Evolutionary conservation across 2,797 vertebrate genomes (phyloP).

Genomic region (Rhinoraja longicauda): DNA sequence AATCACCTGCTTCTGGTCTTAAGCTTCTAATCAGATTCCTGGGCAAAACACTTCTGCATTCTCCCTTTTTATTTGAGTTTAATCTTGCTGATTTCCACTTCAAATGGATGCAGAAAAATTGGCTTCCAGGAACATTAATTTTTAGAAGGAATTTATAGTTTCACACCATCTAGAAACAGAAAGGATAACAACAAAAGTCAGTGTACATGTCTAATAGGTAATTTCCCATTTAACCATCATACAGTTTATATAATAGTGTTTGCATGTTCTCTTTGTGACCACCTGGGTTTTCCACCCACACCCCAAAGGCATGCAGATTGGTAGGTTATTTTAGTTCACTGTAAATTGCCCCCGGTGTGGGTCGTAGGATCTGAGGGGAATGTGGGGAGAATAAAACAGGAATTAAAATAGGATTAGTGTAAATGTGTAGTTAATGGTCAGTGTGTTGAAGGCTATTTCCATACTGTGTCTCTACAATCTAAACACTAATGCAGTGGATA

Average conservation of each 20-base stretch:
- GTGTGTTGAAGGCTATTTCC: no score
- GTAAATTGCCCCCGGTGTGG: no score
- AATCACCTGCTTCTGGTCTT: background rate
- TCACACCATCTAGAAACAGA: background rate
- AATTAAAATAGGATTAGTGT: no score
- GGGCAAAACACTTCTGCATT: background rate
- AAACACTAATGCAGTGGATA: background rate
- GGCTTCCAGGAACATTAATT: background rate
- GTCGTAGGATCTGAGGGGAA: no score
- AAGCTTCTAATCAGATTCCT: background rate
- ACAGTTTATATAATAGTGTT: background rate
- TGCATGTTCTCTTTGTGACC: no score
- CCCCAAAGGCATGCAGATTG: no score
- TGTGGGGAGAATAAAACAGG: no score
- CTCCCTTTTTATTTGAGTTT: background rate
- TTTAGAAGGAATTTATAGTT: background rate
- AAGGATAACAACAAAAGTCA: background rate
- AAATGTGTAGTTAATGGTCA: no score
- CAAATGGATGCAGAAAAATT: background rate
- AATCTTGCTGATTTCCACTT: background rate
- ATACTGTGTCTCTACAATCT: background rate
- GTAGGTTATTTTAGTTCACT: no score
- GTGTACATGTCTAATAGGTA: background rate
- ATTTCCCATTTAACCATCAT: background rate
- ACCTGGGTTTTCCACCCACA: no score